Conservation (phyloP, 2,113 vertebrate species). For the Plecotus auritus region DNA sequence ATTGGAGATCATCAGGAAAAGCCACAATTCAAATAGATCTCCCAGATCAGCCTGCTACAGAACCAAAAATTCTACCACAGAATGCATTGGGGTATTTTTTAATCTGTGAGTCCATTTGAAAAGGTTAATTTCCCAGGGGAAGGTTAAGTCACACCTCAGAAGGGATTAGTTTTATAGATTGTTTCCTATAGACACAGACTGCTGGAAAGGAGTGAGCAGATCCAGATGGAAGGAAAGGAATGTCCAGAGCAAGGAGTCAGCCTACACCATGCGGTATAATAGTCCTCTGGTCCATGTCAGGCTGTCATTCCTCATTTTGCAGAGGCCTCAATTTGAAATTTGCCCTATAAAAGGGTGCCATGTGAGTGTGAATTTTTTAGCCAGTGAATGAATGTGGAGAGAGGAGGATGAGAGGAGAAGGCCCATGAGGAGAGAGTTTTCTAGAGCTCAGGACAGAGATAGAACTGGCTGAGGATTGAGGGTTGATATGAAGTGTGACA, state of each 20-base stretch:
- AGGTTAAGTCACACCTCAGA: neutral
- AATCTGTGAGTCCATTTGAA: neutral
- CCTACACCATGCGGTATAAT: neutral
- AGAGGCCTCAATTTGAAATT: neutral
- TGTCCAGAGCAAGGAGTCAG: neutral
- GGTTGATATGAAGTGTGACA: neutral
- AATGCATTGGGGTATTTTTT: neutral
- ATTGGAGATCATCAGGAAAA: neutral
- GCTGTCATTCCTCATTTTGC: neutral
- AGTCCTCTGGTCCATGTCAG: neutral
- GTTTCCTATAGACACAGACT: neutral
- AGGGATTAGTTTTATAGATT: neutral
- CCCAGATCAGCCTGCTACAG: neutral
- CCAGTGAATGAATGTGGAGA: neutral
- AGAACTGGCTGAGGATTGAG: neutral
- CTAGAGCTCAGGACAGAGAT: neutral
- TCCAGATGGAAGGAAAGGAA: neutral
- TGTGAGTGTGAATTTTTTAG: neutral
- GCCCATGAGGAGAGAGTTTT: neutral
- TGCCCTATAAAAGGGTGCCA: neutral
- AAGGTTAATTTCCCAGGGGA: constrained; percentile 23
- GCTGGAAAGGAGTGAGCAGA: neutral
- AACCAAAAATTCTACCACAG: neutral
- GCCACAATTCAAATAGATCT: neutral
- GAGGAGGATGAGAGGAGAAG: neutral